These are phyloP conservation scores for Menidia beryllina DNA, from an alignment of 2,113 vertebrate species.

Conservation along the genomic window DNA sequence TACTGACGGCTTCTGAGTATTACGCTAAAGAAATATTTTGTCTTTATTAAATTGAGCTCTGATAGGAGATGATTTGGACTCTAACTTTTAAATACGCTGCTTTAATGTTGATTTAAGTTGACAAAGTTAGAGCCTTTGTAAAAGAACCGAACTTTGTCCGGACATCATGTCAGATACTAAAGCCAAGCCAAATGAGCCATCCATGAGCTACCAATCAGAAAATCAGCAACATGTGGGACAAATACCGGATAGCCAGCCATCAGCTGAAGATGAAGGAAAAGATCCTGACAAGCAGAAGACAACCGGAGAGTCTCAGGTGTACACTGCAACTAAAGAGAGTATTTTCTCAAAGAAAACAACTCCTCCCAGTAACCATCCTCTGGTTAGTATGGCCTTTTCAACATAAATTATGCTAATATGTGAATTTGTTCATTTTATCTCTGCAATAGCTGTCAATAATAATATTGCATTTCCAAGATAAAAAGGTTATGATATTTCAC, in stretches of 20 bases:
- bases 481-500: neutral
- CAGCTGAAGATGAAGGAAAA: slow-evolving; percentile 4
- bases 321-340: slow-evolving; percentile 73
- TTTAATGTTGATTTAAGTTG: too few species aligned
- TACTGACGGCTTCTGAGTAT: neutral
- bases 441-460: neutral
- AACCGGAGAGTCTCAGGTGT: slow-evolving; percentile 75
- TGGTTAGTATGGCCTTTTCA: slow-evolving; percentile 77
- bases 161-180: slow-evolving; percentile 44
- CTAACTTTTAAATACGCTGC: too few species aligned
- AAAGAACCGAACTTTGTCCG: too few species aligned
- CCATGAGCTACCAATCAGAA: neutral
- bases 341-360: slow-evolving; percentile 56
- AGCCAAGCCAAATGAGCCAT: neutral
- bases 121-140: too few species aligned
- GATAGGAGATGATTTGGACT: too few species aligned
- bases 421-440: neutral
- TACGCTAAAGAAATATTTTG: too few species aligned
- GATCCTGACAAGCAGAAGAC: neutral
- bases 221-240: neutral
- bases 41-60: too few species aligned
- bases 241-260: neutral
- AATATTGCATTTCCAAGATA: neutral
- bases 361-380: slow-evolving; percentile 63
- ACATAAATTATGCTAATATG: neutral